Evolutionary conservation across 2,113 vertebrate genomes (phyloP).

Genomic region (Limanda limanda): DNA sequence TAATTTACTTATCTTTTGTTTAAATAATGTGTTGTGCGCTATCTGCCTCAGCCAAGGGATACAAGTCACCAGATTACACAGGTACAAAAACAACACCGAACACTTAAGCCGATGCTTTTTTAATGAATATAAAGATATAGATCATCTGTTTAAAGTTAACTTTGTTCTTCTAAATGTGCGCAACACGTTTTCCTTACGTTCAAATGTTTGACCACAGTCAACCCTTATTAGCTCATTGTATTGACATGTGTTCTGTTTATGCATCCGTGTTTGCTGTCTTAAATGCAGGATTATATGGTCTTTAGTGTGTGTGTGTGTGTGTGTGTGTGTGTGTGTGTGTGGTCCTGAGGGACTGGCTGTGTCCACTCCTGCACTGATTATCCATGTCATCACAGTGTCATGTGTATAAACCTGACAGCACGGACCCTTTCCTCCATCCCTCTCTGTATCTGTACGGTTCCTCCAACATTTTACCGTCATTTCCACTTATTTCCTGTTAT

Average conservation of each 20-base stretch:
- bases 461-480: slow-evolving; percentile 15
- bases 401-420: slow-evolving; percentile 73
- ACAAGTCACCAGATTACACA: not conserved
- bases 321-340: slow-evolving; percentile 19
- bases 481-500: slow-evolving; percentile 8
- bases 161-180: not conserved
- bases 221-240: slow-evolving; percentile 23
- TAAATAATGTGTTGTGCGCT: too few relatives aligned
- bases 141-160: not conserved
- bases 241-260: slow-evolving; percentile 37
- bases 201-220: not conserved
- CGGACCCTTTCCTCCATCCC: slow-evolving; percentile 49
- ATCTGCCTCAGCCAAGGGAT: not conserved
- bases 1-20: slow-evolving; percentile 7
- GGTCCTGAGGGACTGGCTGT: slow-evolving; percentile 64
- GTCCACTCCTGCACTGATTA: slow-evolving; percentile 71
- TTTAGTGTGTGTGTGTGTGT: slow-evolving; percentile 9
- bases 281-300: slow-evolving; percentile 54
- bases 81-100: not conserved
- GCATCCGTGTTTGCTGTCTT: slow-evolving; percentile 47
- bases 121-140: not conserved
- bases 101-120: not conserved
- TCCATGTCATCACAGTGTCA: slow-evolving; percentile 58
- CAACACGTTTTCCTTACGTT: not conserved
- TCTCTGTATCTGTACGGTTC: slow-evolving; percentile 15